Base-by-base conservation (phyloP, 2,113 vertebrate species). In the Madoqua kirkii region DNA sequence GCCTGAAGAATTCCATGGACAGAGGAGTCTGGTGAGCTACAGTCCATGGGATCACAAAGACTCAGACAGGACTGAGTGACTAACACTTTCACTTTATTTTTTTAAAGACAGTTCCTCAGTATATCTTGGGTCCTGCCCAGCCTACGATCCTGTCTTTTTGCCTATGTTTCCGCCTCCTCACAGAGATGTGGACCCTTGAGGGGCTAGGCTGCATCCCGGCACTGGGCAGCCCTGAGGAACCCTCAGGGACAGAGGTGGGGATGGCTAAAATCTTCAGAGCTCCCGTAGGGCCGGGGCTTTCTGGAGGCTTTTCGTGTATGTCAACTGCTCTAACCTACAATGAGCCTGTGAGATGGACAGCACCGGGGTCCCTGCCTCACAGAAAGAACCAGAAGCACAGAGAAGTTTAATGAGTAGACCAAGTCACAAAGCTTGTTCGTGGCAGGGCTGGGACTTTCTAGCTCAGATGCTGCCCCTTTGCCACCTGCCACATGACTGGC, bases 221-320 rank as follows among this genome's bases (percentile, higher is more conserved):
- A 6, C 74, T 21, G 17, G 57, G 43, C 6, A 52, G 16, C 23
- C 27, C 15, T 0, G 0, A 59, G 74, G 43, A 92, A 55, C 45
- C 82, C 10, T 60, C 11, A 3, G n/a, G 4, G 8, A 25, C 83
- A 92, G 74, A 50, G 36, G 19, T 74, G 6, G 27, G 21, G 7
- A 43, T 9, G n/a, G n/a, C 14, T 2, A 9, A 40, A n/a, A 10
- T 16, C n/a, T 3, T 3, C 55, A 33, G 64, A 31, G n/a, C 14
- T 6, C 33, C 43, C 52, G 1, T 4, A 25, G 79, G 45, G 31
- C 45, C 27, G 19, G 3, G n/a, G 67, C 67, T 74, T 40, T 74
- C 45, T 15, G 6, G 3, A 59, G 54, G 43, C 0, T 0, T 33
- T n/a, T 57, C 16, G 0, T 0, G 4, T 4, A 2, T 5, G 25